A percentile compares a stretch with the other conserved stretches of the same genome.
Conservation (phyloP, 2,797 vertebrate species). For the Scyliorhinus canicula region DNA sequence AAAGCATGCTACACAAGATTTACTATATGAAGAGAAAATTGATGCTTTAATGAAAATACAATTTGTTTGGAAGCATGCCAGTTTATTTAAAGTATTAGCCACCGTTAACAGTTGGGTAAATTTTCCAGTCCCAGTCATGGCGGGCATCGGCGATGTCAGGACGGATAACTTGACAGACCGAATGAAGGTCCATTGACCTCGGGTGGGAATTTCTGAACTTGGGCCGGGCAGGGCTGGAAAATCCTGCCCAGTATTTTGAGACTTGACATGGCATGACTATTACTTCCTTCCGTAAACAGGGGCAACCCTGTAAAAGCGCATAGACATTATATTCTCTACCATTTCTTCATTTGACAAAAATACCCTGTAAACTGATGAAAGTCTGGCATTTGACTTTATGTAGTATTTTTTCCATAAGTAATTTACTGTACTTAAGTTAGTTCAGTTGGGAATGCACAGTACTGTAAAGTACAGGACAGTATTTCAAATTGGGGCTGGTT, state of each 20-base stretch:
- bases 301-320: background rate
- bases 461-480: background rate
- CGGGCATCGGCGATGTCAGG: no score
- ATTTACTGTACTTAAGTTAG: background rate
- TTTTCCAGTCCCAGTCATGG: no score
- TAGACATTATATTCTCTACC: background rate
- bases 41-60: background rate
- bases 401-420: background rate
- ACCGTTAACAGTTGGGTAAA: background rate
- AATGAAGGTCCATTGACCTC: no score
- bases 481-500: no score
- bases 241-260: background rate
- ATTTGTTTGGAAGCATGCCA: background rate
- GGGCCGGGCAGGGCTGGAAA: no score
- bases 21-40: background rate
- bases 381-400: background rate
- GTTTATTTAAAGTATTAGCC: background rate
- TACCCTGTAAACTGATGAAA: background rate
- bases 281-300: background rate
- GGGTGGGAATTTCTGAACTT: no score
- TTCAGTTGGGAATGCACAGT: background rate
- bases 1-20: background rate
- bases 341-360: background rate
- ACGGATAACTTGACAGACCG: no score
- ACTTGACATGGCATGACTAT: background rate